phyloP scores from a whole-genome alignment of 2,888 invertebrate genomes.

The Scaptomyza caliginosa region DNA sequence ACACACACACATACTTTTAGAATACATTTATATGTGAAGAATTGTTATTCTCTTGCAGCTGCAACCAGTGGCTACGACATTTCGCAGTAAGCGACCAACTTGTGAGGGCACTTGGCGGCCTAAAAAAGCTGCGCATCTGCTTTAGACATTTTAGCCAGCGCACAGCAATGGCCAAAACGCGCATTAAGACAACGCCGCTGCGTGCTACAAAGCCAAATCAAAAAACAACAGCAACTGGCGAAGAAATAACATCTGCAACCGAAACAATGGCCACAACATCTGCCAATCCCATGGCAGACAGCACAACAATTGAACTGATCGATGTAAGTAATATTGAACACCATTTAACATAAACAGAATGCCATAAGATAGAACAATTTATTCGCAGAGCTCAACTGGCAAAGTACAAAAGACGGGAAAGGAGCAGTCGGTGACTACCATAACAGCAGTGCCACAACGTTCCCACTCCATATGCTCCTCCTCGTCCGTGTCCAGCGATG shows the following conservation, averaged over 20 bases:
- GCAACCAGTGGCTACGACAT: slow-evolving; percentile 76
- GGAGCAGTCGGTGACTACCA: slow-evolving; percentile 42
- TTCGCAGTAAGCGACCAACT: slow-evolving; percentile 67
- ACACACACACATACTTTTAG: neutral
- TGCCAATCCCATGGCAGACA: slow-evolving; percentile 51
- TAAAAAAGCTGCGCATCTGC: slow-evolving; percentile 77
- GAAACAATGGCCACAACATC: slow-evolving; percentile 17
- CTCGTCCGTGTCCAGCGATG: slow-evolving; percentile 67
- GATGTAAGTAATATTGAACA: slow-evolving; percentile 49
- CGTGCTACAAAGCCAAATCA: slow-evolving; percentile 70
- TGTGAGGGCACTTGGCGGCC: slow-evolving; percentile 67
- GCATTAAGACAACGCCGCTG: slow-evolving; percentile 81
- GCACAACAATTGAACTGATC: slow-evolving; percentile 58
- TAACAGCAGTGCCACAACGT: slow-evolving; percentile 63
- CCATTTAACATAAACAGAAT: neutral
- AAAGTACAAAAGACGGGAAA: slow-evolving; percentile 12
- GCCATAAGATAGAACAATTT: neutral
- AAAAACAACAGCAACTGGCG: slow-evolving; percentile 33
- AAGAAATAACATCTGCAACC: neutral
- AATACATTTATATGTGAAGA: slow-evolving; percentile 16
- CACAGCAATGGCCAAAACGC: slow-evolving; percentile 80
- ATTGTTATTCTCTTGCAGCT: slow-evolving; percentile 68
- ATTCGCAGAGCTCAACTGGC: slow-evolving; percentile 32
- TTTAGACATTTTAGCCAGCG: slow-evolving; percentile 70
- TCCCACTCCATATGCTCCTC: slow-evolving; percentile 71